phyloP scores from a whole-genome alignment of 2,113 vertebrate species.

The Trachemys scripta region DNA sequence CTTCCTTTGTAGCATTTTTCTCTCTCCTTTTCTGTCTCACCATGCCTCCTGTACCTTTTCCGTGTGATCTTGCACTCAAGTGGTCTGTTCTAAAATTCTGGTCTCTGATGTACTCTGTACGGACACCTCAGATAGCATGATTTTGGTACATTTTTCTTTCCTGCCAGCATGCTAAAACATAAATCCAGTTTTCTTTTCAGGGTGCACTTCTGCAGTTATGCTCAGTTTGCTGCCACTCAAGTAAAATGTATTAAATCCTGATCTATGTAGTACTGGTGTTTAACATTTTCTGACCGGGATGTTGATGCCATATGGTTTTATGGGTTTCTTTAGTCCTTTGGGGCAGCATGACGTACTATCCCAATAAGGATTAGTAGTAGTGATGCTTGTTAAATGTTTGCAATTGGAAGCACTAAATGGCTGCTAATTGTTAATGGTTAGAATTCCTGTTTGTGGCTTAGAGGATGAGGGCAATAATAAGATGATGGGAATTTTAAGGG shows the following conservation, averaged over 20 bases:
- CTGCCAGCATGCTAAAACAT: conserved; percentile 13
- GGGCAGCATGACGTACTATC: background rate
- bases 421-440: background rate
- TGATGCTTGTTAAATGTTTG: background rate
- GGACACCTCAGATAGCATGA: background rate
- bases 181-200: background rate
- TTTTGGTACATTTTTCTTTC: conserved; percentile 20
- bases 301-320: background rate
- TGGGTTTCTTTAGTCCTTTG: background rate
- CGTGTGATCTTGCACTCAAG: conserved; percentile 3
- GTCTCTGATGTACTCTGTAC: background rate
- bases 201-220: background rate
- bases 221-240: background rate
- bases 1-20: background rate
- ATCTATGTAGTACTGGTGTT: background rate
- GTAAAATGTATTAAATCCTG: background rate
- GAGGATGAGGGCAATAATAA: background rate
- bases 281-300: background rate
- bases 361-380: background rate
- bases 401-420: background rate
- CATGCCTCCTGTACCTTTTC: background rate
- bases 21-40: background rate
- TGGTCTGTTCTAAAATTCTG: background rate
- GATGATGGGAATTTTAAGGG: background rate
- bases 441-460: background rate